Evolutionary conservation across 2,888 invertebrate species (phyloP).

Genomic region (Heliconius cydno): DNA sequence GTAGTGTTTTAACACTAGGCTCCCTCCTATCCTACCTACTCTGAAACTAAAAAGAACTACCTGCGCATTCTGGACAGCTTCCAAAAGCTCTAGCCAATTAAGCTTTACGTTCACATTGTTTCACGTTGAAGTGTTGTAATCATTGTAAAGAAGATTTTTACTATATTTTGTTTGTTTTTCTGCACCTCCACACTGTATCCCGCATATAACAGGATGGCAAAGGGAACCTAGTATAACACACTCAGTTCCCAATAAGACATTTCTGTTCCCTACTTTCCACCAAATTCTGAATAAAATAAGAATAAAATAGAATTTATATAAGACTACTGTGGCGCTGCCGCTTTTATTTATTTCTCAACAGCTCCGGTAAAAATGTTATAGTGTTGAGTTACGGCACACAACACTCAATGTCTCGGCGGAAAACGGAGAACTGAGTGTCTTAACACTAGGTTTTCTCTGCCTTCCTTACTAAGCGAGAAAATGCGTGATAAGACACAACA

Average conservation of each 20-base stretch:
- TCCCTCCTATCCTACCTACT: neutral
- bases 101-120: slow-evolving; percentile 1
- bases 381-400: neutral
- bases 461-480: neutral
- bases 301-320: too few species aligned
- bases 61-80: neutral
- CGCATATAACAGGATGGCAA: too few species aligned
- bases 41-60: neutral
- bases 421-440: neutral
- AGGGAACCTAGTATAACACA: too few species aligned
- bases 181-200: too few species aligned
- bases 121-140: slow-evolving; percentile 12
- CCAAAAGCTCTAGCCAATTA: slow-evolving; percentile 15
- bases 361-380: neutral
- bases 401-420: neutral
- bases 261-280: too few species aligned
- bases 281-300: too few species aligned
- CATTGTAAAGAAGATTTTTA: neutral
- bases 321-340: too few species aligned
- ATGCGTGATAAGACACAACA: neutral
- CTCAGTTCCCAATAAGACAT: too few species aligned
- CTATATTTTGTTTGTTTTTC: neutral
- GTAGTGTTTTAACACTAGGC: neutral
- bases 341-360: neutral
- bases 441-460: neutral